phyloP scores from a whole-genome alignment of 2,888 invertebrate genomes.

The Atethmia centrago region DNA sequence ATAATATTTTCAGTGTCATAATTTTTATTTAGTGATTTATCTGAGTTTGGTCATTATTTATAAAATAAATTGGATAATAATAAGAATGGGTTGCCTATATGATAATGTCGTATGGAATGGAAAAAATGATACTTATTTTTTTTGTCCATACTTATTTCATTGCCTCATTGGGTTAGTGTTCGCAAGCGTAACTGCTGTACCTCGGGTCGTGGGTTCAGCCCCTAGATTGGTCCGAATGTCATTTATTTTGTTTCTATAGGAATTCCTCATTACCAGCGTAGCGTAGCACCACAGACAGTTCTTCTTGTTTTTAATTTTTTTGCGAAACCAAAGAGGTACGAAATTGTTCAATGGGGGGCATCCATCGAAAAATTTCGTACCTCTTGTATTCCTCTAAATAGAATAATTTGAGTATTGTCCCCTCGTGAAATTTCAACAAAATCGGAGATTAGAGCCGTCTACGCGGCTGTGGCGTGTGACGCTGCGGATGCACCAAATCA shows the following conservation, averaged over 20 bases:
- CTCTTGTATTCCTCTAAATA: too few species aligned
- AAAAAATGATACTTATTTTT: not conserved
- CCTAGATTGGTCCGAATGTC: not conserved
- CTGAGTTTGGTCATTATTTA: not conserved
- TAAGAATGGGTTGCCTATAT: not conserved
- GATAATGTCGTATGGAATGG: not conserved
- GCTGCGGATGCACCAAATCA: too few species aligned
- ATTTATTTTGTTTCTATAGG: not conserved
- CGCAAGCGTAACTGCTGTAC: too few species aligned
- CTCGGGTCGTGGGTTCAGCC: not conserved
- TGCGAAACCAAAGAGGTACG: too few species aligned
- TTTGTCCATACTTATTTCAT: not conserved
- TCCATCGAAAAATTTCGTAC: too few species aligned
- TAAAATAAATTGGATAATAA: not conserved
- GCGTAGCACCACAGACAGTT: too few species aligned
- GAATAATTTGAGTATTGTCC: too few species aligned
- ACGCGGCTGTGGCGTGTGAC: too few species aligned
- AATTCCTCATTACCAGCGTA: not conserved
- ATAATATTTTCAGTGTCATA: not conserved
- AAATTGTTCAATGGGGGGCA: too few species aligned
- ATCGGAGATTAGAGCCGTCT: too few species aligned
- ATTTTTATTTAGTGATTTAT: not conserved
- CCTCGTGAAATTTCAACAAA: too few species aligned
- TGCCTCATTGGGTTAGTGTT: not conserved
- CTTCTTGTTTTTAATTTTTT: too few species aligned